Evolutionary conservation across 2,888 invertebrate species (phyloP), one percentile per base, ranked within the genome.

Genomic region (Boloria selene): DNA sequence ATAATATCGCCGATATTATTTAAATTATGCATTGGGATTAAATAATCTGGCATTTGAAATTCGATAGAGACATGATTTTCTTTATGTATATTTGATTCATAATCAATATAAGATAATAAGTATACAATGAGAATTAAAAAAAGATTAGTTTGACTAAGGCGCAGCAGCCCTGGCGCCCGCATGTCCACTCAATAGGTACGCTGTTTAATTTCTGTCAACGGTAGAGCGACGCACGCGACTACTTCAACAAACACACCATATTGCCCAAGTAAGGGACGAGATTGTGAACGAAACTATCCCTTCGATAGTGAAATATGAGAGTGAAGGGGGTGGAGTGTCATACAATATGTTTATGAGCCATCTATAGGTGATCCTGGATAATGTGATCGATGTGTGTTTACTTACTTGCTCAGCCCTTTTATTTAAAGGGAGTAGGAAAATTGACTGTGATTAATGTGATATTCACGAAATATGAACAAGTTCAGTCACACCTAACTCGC

Each of bases 331-430:
- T 70, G 62, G 56, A 56, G 58, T 65, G 64, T 59, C 58, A 59
- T 60, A 70, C 78, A 78, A 78, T 80, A 79, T 79, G 81, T 79
- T 79, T 74, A 77, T 75, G 77, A 75, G 77, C 66, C 71, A 72
- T 75, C 77, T 78, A 76, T 75, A 76, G 70, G 67, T 69, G 65
- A 68, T 65, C 55, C 26, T 56, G 61, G 70, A 67, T 70, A 65
- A 61, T 56, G 63, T 61, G 65, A 65, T 62, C 51, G 70, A 67
- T 69, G 61, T 45, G 18, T 22, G 26, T 44, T 53, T 53, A 59
- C 58, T 31, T 22, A 22, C 22, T 22, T 22, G 16, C 47, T 31
- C 13, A 45, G 56, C 22, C 22, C 55, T 56, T 38, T 56, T 45
- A 22, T 45, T n/a, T 56, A 44, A 26, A 56, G 5, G 44, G 44